Percentiles rank a stretch among this genome's conserved stretches.
phyloP scores from a whole-genome alignment of 2,797 vertebrate species.

The Brotula barbata region DNA sequence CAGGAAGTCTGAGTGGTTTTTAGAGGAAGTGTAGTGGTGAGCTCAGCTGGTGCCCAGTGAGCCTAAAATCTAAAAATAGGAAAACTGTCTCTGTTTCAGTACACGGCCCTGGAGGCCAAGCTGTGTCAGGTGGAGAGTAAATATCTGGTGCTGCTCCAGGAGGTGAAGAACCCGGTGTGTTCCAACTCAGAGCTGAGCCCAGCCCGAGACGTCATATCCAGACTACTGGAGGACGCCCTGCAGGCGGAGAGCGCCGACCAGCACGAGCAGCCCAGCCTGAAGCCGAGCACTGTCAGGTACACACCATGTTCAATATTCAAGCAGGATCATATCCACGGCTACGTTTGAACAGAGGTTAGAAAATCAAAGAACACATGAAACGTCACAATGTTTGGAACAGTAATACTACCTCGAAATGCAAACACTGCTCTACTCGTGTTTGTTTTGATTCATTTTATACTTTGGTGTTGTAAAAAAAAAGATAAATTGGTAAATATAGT shows the following conservation, averaged over 20 bases:
- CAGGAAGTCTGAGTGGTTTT: constrained; percentile 42
- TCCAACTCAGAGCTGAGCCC: constrained; percentile 87
- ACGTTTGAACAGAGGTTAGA: too few species aligned
- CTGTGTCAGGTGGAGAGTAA: constrained; percentile 98
- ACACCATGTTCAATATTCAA: too few species aligned
- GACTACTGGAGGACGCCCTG: constrained; percentile 92
- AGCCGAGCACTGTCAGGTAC: constrained; percentile 92
- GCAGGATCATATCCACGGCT: too few species aligned
- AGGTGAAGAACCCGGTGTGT: constrained; percentile 90
- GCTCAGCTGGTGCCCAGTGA: constrained; percentile 6
- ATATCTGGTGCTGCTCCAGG: constrained; percentile 94
- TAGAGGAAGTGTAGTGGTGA: constrained; percentile 42
- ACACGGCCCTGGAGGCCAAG: constrained; percentile 90
- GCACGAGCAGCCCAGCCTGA: constrained; percentile 85
- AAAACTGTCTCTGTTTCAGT: constrained; percentile 72
- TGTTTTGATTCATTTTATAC: background rate
- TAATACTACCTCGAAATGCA: too few species aligned
- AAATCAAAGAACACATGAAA: too few species aligned
- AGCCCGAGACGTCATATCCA: constrained; percentile 86
- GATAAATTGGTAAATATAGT: too few species aligned
- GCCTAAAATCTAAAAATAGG: constrained; percentile 16
- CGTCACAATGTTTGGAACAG: too few species aligned
- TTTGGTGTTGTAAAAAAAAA: too few species aligned
- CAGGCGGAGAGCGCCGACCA: constrained; percentile 87
- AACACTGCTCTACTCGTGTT: too few species aligned